Evolutionary conservation across 2,888 invertebrate genomes (phyloP), one percentile per base, ranked within the genome.

Genomic region (Gymnoscelis rufifasciata): DNA sequence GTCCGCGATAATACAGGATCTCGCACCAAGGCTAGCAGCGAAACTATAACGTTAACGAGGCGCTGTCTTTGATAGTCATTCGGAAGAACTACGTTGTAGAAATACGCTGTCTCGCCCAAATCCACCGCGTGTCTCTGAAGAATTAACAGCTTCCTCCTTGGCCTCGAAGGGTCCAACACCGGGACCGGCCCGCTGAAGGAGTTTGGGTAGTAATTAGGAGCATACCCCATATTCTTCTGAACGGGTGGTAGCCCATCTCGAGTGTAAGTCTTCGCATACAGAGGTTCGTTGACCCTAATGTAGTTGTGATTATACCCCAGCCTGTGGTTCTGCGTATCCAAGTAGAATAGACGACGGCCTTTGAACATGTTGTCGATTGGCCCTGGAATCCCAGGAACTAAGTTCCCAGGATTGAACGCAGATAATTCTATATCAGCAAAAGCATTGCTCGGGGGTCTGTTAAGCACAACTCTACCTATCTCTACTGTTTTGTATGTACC

Each of bases 81-180:
- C 96, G 92, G 69, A 94, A 67, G 36, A 27, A 66, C 40, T 3
- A 94, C 89, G 54, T 88, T 90, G 19, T 69, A 98, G 84, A 97
- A 96, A 10, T 86, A 74, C n/a, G 90, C 89, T 1, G 92, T 90
- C 77, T 97, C 97, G 24, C 56, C 48, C 6, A 71, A 43, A 43
- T 69, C 69, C 0, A 59, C 29, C 3, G 63, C 67, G 26, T 54
- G 62, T 23, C 59, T 65, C 7, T 62, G 51, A 15, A 63, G 43
- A 12, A 62, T 50, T n/a, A 55, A 13, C 7, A 68, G 38, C 10
- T 58, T 62, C 13, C 59, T 38, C 5, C 26, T 48, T 0, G 66
- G 60, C 14, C 52, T 51, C 3, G 43, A 56, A n/a, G 58, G 53
- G 23, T 70, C 68, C 0, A 70, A 59, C 8, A 60, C 65, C 0